These are phyloP conservation scores for Cebus imitator DNA, from an alignment of 2,113 vertebrate species.

Conservation along the genomic window DNA sequence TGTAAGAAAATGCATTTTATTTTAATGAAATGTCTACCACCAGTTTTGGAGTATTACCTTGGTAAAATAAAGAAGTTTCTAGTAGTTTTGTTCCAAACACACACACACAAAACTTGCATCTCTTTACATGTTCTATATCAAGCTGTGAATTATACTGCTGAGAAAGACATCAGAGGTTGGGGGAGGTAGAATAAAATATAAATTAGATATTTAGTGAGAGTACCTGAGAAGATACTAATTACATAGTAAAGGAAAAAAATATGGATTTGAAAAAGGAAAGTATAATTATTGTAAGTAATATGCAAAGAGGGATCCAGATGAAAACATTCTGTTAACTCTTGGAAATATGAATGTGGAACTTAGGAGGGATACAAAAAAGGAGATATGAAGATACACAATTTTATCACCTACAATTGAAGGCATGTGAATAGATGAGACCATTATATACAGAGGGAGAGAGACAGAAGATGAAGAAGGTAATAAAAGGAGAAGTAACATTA, in stretches of 20 bases:
- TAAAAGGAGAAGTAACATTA: not conserved
- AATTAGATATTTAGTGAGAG: not conserved
- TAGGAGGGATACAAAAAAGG: not conserved
- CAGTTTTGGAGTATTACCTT: not conserved
- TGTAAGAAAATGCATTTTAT: not conserved
- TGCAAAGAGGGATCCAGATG: not conserved
- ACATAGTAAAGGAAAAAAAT: not conserved
- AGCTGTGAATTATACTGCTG: not conserved
- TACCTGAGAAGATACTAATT: not conserved
- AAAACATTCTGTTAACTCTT: not conserved
- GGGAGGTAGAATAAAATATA: not conserved
- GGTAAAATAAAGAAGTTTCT: not conserved
- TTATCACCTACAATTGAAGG: not conserved
- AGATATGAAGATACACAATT: not conserved
- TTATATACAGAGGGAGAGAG: not conserved
- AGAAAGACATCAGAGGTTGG: not conserved
- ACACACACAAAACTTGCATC: not conserved
- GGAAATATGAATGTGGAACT: not conserved
- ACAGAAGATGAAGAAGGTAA: not conserved
- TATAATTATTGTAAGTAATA: not conserved
- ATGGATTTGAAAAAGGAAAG: not conserved
- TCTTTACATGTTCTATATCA: not conserved
- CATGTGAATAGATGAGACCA: not conserved
- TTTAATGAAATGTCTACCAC: not conserved
- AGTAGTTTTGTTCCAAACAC: not conserved